Base-by-base conservation (phyloP, 2,888 invertebrate species). In the Amphipoea oculea region DNA sequence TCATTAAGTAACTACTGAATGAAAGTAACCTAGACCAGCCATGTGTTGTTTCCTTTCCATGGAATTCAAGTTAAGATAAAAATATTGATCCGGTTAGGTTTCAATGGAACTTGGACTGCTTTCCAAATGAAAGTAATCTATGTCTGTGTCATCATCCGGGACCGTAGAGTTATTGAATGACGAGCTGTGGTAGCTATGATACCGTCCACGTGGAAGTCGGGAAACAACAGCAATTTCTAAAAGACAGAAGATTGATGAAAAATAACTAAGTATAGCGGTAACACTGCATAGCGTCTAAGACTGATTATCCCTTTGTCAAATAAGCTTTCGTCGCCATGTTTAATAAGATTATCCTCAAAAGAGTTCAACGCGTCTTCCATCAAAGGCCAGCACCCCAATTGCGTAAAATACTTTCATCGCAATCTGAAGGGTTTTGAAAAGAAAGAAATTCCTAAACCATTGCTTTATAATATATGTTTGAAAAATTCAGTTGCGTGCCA, bases 71-170 rank as follows among this genome's bases (percentile, higher is more conserved):
- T 85, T 76, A 12, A 74, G 75, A 76, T 82, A 79, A 76, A 85
- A 81, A 81, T 82, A 81, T 76, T 71, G 68, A 83, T 78, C 89
- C 72, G 73, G 85, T 85, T 76, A 75, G 20, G 60, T 66, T 77
- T 68, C 71, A 85, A 76, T 79, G 29, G 60, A 29, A 40, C 62
- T 76, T 62, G 60, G 12, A 69, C n/a, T 4, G 79, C 83, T 88
- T 87, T 87, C 87, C 67, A 89, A 82, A 67, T 72, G 76, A 82
- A 87, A 78, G 71, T 71, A 48, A 57, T 51, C 40, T 29, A 23
- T 42, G n/a, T 66, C 45, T 73, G 17, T 65, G 11, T 63, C 40
- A 57, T 68, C 23, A 70, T 70, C 80, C 71, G 84, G 76, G 23
- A 67, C 51, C 23, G 54, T 51, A 36, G 2, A 65, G 68, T 68